phyloP scores from a whole-genome alignment of 2,888 invertebrate species.

The Amphipyra tragopoginis region DNA sequence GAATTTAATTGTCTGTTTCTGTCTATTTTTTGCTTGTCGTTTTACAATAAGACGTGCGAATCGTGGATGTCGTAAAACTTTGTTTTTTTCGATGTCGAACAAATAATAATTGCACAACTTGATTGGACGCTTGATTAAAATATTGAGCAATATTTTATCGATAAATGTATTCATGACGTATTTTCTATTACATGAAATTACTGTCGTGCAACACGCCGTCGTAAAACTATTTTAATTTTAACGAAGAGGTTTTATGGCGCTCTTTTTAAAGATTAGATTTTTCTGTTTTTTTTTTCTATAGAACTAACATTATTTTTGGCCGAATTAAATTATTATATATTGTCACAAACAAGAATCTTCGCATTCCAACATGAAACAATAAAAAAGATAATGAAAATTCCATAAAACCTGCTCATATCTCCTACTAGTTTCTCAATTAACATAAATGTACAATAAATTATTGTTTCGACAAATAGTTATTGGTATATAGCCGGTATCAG shows the following conservation, averaged over 20 bases:
- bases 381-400: slow-evolving; percentile 84
- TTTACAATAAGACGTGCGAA: slow-evolving; percentile 47
- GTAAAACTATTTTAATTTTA: slow-evolving; percentile 46
- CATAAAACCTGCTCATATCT: slow-evolving; percentile 81
- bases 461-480: slow-evolving; percentile 86
- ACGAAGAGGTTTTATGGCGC: neutral
- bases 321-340: slow-evolving; percentile 37
- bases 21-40: slow-evolving; percentile 59
- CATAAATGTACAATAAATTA: slow-evolving; percentile 84
- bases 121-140: slow-evolving; percentile 50
- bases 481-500: slow-evolving; percentile 70
- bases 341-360: slow-evolving; percentile 60
- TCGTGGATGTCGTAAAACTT: slow-evolving; percentile 48
- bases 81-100: slow-evolving; percentile 39
- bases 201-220: slow-evolving; percentile 45
- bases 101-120: slow-evolving; percentile 49
- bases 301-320: slow-evolving; percentile 29
- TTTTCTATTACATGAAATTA: slow-evolving; percentile 30
- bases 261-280: no score
- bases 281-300: slow-evolving; percentile 1
- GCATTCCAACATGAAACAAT: slow-evolving; percentile 80
- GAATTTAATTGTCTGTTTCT: slow-evolving; percentile 72
- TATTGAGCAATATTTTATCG: slow-evolving; percentile 49
- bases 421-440: slow-evolving; percentile 80
- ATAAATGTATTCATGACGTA: slow-evolving; percentile 41